Evolutionary conservation across 2,888 invertebrate genomes (phyloP), one percentile per base, ranked within the genome.

Genomic region (Branchipolynoe longqiensis): DNA sequence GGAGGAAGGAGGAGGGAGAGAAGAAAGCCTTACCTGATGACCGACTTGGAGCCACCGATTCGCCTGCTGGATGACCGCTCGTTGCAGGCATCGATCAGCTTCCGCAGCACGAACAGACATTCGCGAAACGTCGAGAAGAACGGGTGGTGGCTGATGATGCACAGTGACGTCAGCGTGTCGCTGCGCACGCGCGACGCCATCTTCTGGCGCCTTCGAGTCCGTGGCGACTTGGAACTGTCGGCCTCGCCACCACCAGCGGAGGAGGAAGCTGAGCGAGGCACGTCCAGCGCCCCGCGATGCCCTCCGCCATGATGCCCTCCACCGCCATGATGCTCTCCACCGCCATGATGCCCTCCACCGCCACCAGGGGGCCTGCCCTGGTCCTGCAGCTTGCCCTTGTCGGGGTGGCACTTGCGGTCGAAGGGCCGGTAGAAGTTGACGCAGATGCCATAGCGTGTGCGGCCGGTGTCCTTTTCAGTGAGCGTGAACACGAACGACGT

Each of bases 111-210:
- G 95, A 97, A 97, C 90, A 99, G 96, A 95, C 99, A 98, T 95
- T 99, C 98, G 89, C 99, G 97, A 95, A 99, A 99, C 92, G 97
- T 98, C 88, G 99, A 97, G 94, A 99, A 98, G 95, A 99, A 99
- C 56, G 99, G 99, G 95, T 99, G 99, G 95, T 99, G 99, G 88
- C 99, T 99, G 85, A 99, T 95, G 90, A 99, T 96, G 95, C 99
- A 99, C 85, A 99, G 95, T 81, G 99, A 99, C 58, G 99, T 99
- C 90, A 99, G 95, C 22, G 99, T 98, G 94, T 98, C 97, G 94
- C 97, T 98, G 90, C 97, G 89, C 69, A 93, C 91, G 78, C 91
- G 90, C 28, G 90, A 86, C 33, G 91, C 90, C 58, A 89, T 90
- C 88, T 93, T 91, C 81, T 91, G 88, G 87, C 90, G 91, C 48